Evolutionary conservation across 1,140 invertebrate species (phyloP), one percentile per base, ranked within the genome.

Genomic region (Oryzaephilus surinamensis): DNA sequence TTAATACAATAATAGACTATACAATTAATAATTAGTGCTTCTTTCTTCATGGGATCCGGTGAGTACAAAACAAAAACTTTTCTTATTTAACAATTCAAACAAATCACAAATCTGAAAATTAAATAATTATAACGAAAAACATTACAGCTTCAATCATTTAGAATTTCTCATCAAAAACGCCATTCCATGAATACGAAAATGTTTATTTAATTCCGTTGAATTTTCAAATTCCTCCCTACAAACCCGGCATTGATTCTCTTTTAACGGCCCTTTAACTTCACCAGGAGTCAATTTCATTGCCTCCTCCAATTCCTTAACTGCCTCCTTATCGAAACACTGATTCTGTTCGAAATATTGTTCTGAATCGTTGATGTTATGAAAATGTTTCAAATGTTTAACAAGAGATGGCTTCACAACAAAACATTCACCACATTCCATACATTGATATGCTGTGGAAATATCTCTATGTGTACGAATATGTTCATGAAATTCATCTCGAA

Each of bases 121-220:
- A n/a, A n/a, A n/a, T n/a, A n/a, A n/a, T n/a, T n/a, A n/a, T n/a
- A n/a, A n/a, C n/a, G n/a, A n/a, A n/a, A n/a, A n/a, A n/a, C n/a
- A n/a, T n/a, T n/a, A n/a, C n/a, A n/a, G n/a, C n/a, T n/a, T n/a
- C n/a, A n/a, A n/a, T n/a, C n/a, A n/a, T n/a, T n/a, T n/a, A n/a
- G n/a, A n/a, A n/a, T 64, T 70, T 51, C 64, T 66, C 46, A 63
- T 67, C 3, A 79, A 50, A 55, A 79, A 79, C 3, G 76, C 76
- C 76, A 78, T 79, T 1, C 77, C 76, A 55, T 79, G 78, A 15
- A 71, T 67, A 46, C 76, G 63, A 16, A 74, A 69, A 54, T 79
- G 78, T 58, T 75, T 78, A 45, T 67, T 62, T 40, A 71, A 60
- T 32, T 70, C 68, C 18, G 69, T 61, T 1, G 61, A 46, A 49